Percentiles rank a stretch among this genome's conserved stretches.
phyloP scores from a whole-genome alignment of 2,113 vertebrate genomes.

The Cheirogaleus medius region DNA sequence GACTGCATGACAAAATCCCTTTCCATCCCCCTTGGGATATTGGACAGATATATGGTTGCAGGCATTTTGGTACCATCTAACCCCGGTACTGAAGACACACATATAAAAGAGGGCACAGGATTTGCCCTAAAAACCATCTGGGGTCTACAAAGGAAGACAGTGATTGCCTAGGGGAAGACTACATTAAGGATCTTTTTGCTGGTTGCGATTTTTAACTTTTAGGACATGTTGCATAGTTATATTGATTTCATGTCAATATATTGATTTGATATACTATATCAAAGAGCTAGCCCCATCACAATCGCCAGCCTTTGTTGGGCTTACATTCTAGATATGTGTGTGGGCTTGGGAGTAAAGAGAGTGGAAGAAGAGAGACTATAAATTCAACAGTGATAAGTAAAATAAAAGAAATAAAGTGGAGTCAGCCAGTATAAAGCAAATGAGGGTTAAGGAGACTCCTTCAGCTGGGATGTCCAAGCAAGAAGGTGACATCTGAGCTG shows the following conservation, averaged over 20 bases:
- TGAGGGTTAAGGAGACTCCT: too few species aligned
- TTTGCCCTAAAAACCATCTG: not conserved
- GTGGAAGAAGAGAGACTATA: not conserved
- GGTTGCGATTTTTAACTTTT: not conserved
- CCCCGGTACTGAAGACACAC: not conserved
- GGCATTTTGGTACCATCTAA: not conserved
- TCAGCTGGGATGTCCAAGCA: not conserved
- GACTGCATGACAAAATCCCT: not conserved
- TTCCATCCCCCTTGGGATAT: not conserved
- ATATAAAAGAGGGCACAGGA: not conserved
- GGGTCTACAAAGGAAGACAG: not conserved
- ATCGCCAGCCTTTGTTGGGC: too few species aligned
- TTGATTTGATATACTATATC: too few species aligned
- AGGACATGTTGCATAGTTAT: not conserved
- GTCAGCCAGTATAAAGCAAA: not conserved
- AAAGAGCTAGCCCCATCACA: not conserved
- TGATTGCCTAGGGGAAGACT: not conserved
- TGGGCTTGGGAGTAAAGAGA: fast-evolving
- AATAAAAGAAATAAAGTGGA: not conserved
- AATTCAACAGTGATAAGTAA: not conserved
- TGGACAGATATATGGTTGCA: not conserved
- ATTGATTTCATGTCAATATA: not conserved
- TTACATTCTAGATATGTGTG: not conserved
- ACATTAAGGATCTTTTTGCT: not conserved
- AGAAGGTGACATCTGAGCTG: not conserved